Base-by-base conservation (phyloP, 2,888 invertebrate genomes). In the Bimastos eiseni region DNA sequence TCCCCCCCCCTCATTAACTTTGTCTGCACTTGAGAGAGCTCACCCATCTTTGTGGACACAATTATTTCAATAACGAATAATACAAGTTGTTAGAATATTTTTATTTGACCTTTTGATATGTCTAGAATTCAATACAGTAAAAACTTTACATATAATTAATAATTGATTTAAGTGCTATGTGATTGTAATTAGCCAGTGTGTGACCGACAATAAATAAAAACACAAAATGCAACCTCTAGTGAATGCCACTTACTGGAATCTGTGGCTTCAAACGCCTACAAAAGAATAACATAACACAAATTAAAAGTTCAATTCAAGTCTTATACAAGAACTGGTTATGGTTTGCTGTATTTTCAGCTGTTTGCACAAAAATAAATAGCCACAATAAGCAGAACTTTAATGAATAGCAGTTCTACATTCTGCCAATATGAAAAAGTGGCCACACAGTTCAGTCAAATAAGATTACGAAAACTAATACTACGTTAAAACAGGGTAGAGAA, bases 211-310 rank as follows among this genome's bases (percentile, higher is more conserved):
- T 30, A 55, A 55, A 30, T n/a, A n/a, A 24, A 55, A 4, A 17
- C 24, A 44, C 15, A 55, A 24, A 55, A 3, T 55, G 55, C 55
- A 11, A 13, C 19, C 44, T 44, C 55, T 30, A 11, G 13, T n/a
- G n/a, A 70, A 70, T 70, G 30, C 70, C 70, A n/a, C 70, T 70
- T 70, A 70, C 70, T 70, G 70, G 70, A 70, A 70, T 70, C 70
- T 70, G 70, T 70, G 70, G 70, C 30, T 70, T 70, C 70, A 70
- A n/a, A 70, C 70, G 70, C n/a, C 70, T 70, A n/a, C n/a, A 70
- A 70, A 70, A 70, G 30, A 49, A n/a, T n/a, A 11, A 49, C 21
- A 70, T 13, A 70, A 70, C n/a, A 70, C 70, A 70, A 55, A n/a
- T 70, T 30, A n/a, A 11, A 70, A 30, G 70, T 70, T 70, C n/a